Conservation (phyloP, 2,113 vertebrate genomes). For the Lepidothrix coronata region DNA sequence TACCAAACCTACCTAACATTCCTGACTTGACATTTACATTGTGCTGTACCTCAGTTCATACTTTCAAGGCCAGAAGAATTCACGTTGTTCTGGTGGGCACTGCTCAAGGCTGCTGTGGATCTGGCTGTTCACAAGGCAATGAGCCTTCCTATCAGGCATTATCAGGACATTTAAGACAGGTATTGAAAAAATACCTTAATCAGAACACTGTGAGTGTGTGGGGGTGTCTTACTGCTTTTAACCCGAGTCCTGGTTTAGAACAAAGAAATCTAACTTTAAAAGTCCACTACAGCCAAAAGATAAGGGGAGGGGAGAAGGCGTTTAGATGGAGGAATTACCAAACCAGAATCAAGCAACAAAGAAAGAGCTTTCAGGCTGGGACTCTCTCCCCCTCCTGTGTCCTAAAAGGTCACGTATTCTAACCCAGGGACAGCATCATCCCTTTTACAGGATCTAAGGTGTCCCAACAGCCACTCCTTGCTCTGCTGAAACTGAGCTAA, state of each 20-base stretch:
- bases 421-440: not conserved
- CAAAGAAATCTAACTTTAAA: not conserved
- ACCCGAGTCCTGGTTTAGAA: not conserved
- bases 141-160: not conserved
- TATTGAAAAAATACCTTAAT: not conserved
- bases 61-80: not conserved
- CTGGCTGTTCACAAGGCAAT: not conserved
- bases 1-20: not conserved
- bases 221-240: not conserved
- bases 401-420: not conserved
- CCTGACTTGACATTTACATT: constrained; percentile 19
- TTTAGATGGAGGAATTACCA: not conserved
- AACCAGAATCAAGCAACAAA: not conserved
- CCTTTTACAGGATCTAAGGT: not conserved
- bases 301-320: accelerated
- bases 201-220: not conserved
- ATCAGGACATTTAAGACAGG: not conserved
- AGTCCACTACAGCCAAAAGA: not conserved
- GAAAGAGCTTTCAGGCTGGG: not conserved
- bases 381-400: not conserved
- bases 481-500: not conserved
- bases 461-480: not conserved
- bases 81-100: not conserved
- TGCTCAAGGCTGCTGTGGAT: not conserved
- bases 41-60: not conserved